These are phyloP conservation scores for Smithornis capensis DNA, from an alignment of 2,113 vertebrate genomes.

Conservation along the genomic window DNA sequence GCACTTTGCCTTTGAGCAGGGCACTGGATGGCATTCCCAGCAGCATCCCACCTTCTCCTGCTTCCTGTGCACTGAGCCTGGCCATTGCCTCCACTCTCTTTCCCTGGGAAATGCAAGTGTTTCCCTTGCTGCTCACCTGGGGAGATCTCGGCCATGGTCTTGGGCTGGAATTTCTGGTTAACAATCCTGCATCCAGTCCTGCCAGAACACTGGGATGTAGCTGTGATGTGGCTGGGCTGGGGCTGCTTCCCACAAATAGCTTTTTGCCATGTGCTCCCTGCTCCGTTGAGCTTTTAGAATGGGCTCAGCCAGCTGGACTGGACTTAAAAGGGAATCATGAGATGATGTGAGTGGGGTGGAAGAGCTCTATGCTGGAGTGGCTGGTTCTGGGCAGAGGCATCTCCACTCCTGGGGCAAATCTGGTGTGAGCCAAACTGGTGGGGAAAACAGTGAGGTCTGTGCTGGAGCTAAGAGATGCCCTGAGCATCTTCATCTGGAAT, in stretches of 20 bases:
- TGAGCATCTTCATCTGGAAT: background rate
- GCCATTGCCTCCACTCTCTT: fast-evolving
- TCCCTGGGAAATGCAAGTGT: background rate
- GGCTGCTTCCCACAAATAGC: fast-evolving
- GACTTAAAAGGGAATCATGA: fast-evolving
- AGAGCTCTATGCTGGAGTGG: background rate
- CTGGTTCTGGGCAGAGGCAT: background rate
- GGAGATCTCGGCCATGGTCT: fast-evolving
- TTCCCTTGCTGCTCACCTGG: fast-evolving
- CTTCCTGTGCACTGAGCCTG: background rate
- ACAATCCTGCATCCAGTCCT: background rate
- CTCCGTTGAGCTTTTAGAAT: background rate
- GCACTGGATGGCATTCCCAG: background rate
- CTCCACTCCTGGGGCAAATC: background rate
- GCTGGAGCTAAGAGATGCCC: background rate
- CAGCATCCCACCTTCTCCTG: background rate
- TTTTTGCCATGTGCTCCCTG: fast-evolving
- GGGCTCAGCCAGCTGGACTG: background rate
- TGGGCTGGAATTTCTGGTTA: background rate
- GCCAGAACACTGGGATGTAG: background rate
- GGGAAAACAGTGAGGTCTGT: background rate
- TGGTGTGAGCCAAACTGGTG: background rate
- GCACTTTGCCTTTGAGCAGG: background rate
- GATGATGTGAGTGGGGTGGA: no score
- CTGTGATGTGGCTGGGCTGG: background rate